Conservation (phyloP, 2,797 vertebrate genomes). For the Otolemur crassicaudatus region DNA sequence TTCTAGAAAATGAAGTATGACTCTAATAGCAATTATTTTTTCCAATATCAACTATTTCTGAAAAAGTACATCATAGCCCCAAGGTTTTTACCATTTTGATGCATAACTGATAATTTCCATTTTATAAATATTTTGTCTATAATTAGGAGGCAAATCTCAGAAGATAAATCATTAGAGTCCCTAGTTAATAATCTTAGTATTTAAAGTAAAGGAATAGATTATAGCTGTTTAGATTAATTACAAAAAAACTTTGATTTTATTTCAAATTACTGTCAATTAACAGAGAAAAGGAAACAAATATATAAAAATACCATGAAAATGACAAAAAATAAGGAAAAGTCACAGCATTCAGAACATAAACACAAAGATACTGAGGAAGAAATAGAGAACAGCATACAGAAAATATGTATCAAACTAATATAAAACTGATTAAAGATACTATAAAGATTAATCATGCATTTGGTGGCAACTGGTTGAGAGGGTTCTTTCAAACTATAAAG, state of each 20-base stretch:
- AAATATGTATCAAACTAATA: neutral
- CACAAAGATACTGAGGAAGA: neutral
- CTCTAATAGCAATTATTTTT: neutral
- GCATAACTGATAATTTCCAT: slow-evolving; percentile 3
- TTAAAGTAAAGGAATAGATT: neutral
- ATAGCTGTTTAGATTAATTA: neutral
- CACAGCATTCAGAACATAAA: neutral
- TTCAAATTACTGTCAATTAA: neutral
- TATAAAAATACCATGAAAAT: neutral
- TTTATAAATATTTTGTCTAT: slow-evolving; percentile 26
- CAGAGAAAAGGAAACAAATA: neutral
- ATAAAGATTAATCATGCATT: neutral
- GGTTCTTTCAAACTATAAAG: slow-evolving; percentile 23
- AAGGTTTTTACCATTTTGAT: slow-evolving; percentile 4
- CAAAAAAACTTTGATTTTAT: neutral
- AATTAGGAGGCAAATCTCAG: slow-evolving; percentile 33
- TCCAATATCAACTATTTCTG: slow-evolving; percentile 4
- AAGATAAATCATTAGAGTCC: neutral
- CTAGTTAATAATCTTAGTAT: neutral
- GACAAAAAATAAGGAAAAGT: slow-evolving; percentile 9
- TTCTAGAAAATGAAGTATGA: slow-evolving; percentile 46
- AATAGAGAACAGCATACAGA: neutral
- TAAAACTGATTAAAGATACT: neutral
- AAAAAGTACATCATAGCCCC: neutral
- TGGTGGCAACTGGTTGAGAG: neutral